Evolutionary conservation across 2,113 vertebrate genomes (phyloP).

Genomic region (Nibea albiflora): DNA sequence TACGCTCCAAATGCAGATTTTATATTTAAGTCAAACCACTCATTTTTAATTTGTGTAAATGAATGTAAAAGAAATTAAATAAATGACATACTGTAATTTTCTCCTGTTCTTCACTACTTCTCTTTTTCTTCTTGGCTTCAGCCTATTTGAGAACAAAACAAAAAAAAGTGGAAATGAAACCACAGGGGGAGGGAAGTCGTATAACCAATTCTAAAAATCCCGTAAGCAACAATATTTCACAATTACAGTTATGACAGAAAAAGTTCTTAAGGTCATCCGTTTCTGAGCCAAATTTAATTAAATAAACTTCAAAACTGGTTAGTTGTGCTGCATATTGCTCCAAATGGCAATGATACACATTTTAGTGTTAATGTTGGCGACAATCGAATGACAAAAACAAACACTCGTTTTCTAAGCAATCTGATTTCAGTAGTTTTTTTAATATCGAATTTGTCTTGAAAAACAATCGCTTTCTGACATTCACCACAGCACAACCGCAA

Average conservation of each 20-base stretch:
- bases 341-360: no score
- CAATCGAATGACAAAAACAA: neutral
- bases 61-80: neutral
- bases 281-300: neutral
- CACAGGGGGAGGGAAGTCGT: neutral
- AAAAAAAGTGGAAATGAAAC: conserved; percentile 27
- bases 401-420: neutral
- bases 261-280: neutral
- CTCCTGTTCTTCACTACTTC: conserved; percentile 85
- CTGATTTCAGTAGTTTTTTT: neutral
- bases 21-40: neutral
- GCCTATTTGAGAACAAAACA: conserved; percentile 77
- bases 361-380: neutral
- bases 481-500: no score
- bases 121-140: conserved; percentile 93
- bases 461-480: no score
- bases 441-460: no score
- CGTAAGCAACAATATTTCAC: neutral
- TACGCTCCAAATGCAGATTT: no score
- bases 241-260: neutral
- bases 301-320: no score
- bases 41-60: neutral
- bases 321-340: neutral
- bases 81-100: conserved; percentile 83
- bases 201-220: rapidly evolving